Evolutionary conservation across 2,113 vertebrate species (phyloP).

Genomic region (Antennarius striatus): DNA sequence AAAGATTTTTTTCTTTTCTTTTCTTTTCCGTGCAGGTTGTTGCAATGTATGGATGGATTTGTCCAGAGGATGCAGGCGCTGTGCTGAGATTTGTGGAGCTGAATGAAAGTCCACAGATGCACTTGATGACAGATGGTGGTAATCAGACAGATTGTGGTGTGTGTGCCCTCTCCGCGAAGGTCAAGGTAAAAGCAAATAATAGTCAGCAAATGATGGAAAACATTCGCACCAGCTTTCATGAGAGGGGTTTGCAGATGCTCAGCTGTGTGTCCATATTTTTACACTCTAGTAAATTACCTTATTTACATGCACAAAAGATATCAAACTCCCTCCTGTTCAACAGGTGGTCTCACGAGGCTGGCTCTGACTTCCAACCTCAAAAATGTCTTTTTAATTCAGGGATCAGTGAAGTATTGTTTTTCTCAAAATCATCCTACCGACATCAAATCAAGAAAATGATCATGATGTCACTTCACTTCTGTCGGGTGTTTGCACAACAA

Average conservation of each 20-base stretch:
- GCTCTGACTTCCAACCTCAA: neutral
- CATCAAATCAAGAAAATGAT: too few species aligned
- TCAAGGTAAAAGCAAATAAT: conserved; percentile 55
- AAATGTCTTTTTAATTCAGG: too few species aligned
- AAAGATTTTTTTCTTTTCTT: neutral
- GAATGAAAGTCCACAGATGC: conserved; percentile 42
- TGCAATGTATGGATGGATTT: conserved; percentile 5
- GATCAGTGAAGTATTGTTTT: neutral
- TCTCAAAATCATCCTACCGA: neutral
- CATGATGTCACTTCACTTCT: too few species aligned
- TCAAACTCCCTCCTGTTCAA: neutral
- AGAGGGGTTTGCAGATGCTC: conserved; percentile 43
- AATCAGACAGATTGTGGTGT: conserved; percentile 51
- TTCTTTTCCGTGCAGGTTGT: neutral
- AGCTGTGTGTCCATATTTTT: conserved; percentile 16
- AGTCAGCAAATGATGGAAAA: conserved; percentile 25
- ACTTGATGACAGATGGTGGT: conserved; percentile 51
- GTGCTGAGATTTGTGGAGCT: conserved; percentile 24
- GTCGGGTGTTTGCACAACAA: too few species aligned
- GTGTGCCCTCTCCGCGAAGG: conserved; percentile 32
- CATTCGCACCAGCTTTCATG: conserved; percentile 29
- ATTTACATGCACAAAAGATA: conserved; percentile 45
- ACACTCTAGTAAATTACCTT: conserved; percentile 32
- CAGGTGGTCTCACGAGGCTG: neutral
- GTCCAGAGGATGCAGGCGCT: neutral